Conservation (phyloP, 2,888 invertebrate species). For the Eilema caniola region DNA sequence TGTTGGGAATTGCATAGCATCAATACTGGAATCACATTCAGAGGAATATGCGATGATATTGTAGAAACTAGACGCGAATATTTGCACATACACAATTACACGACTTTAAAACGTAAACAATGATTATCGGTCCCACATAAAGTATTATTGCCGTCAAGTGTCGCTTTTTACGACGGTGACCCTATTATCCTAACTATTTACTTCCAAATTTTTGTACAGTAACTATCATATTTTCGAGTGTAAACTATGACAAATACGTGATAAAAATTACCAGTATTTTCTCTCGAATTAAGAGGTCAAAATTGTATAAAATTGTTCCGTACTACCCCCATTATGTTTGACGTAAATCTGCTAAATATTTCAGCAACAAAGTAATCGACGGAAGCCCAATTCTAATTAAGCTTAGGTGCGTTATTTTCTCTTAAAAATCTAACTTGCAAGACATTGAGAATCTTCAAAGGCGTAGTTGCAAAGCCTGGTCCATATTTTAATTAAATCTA, state of each 20-base stretch:
- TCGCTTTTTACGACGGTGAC: too few relatives aligned
- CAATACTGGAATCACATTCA: background rate
- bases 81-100: too few relatives aligned
- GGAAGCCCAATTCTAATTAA: background rate
- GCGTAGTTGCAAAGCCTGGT: background rate
- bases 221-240: too few relatives aligned
- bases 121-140: too few relatives aligned
- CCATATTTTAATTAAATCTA: conserved; percentile 9
- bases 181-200: too few relatives aligned
- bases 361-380: background rate
- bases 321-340: background rate
- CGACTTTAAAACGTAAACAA: too few relatives aligned
- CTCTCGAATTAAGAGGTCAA: too few relatives aligned
- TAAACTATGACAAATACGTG: too few relatives aligned
- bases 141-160: too few relatives aligned
- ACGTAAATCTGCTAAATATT: background rate
- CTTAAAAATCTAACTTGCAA: background rate
- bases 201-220: too few relatives aligned
- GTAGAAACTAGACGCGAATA: background rate
- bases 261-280: too few relatives aligned
- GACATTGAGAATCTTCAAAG: background rate
- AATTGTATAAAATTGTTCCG: too few relatives aligned
- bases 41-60: background rate
- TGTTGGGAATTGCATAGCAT: background rate
- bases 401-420: background rate